Percentiles rank a stretch among this genome's conserved stretches.
These are phyloP conservation scores for Thermophis baileyi DNA, from an alignment of 2,113 vertebrate species.

Conservation along the genomic window DNA sequence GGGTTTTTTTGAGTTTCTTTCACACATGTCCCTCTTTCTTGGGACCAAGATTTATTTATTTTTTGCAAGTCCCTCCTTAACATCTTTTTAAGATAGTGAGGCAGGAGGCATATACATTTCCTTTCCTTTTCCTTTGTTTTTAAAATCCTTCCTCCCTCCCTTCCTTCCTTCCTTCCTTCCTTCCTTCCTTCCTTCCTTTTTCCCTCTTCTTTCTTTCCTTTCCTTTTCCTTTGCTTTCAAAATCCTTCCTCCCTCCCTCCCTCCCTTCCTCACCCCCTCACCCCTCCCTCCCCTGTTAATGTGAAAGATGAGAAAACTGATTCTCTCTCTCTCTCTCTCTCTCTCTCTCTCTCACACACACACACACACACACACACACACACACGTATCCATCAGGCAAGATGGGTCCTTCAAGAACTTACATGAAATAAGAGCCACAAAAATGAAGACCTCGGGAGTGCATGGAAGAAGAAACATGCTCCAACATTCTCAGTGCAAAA, in stretches of 20 bases:
- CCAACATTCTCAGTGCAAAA: not conserved
- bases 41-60: not conserved
- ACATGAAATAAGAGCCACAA: not conserved
- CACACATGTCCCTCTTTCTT: not conserved
- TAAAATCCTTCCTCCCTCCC: too few species aligned
- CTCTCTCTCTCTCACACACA: too few species aligned
- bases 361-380: too few species aligned
- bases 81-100: not conserved
- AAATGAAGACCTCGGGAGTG: not conserved
- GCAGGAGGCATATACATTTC: not conserved
- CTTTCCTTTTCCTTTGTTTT: too few species aligned
- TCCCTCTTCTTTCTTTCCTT: too few species aligned
- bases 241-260: too few species aligned
- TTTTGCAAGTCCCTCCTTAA: not conserved
- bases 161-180: too few species aligned
- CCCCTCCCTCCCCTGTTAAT: too few species aligned
- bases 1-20: not conserved
- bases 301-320: not conserved
- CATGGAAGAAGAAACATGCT: not conserved
- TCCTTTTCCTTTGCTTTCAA: too few species aligned
- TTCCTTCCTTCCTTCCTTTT: too few species aligned
- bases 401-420: not conserved
- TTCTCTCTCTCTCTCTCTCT: too few species aligned
- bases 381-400: not conserved
- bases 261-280: too few species aligned